phyloP scores from a whole-genome alignment of 2,888 invertebrate genomes.

The Allygus modestus region DNA sequence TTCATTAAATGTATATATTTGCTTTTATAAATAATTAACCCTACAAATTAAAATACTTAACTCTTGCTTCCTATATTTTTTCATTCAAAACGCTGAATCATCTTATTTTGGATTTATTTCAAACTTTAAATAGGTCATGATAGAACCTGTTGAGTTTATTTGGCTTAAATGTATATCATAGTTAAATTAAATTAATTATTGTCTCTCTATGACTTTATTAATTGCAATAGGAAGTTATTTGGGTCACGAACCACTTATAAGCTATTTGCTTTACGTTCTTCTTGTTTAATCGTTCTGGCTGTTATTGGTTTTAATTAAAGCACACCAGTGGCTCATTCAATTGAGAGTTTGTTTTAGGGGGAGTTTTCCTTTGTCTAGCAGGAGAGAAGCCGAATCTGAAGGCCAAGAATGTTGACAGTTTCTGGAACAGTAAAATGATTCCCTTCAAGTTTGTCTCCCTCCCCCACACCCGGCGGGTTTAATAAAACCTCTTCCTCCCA shows the following conservation, averaged over 20 bases:
- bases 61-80: too few relatives aligned
- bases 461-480: constrained; percentile 14
- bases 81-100: too few relatives aligned
- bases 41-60: too few relatives aligned
- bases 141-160: too few relatives aligned
- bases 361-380: neutral
- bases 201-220: too few relatives aligned
- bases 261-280: neutral
- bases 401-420: neutral
- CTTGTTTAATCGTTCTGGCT: neutral
- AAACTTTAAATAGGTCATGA: too few relatives aligned
- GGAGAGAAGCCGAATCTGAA: neutral
- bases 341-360: neutral
- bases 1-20: too few relatives aligned
- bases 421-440: neutral
- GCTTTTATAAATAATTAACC: too few relatives aligned
- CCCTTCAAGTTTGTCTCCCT: neutral
- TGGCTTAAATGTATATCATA: too few relatives aligned
- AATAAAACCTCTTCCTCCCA: constrained; percentile 9
- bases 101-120: too few relatives aligned
- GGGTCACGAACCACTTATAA: neutral
- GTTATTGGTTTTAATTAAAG: neutral
- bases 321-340: neutral
- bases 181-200: too few relatives aligned
- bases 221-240: too few relatives aligned